Conservation (phyloP, 37 sponge, comb jelly and placozoan genomes). For the Halichondria panicea region DNA sequence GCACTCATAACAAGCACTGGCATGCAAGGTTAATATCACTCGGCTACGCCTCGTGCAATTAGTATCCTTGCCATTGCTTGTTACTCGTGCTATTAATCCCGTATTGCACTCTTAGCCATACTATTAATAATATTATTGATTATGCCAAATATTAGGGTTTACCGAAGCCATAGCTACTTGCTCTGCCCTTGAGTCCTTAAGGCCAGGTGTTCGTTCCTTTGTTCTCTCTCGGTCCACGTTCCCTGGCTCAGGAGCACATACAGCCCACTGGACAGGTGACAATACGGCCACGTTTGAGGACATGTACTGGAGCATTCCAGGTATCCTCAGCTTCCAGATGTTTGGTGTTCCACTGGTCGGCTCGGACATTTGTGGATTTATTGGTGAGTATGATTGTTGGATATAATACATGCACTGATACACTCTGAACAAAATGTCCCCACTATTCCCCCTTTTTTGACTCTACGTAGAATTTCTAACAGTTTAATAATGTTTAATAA, state of each 20-base stretch:
- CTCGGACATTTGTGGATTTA: constrained; percentile 89
- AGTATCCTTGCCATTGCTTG: no score
- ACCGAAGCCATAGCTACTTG: constrained; percentile 80
- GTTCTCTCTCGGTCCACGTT: constrained; percentile 85
- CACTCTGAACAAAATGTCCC: no score
- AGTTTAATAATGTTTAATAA: no score
- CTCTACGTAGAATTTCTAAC: no score
- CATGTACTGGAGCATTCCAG: constrained; percentile 77
- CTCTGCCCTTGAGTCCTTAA: constrained; percentile 49
- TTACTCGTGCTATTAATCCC: no score
- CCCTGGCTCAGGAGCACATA: constrained; percentile 79
- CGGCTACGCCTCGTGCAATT: no score
- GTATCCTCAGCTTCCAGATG: constrained; percentile 87
- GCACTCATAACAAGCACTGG: no score
- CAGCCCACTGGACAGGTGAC: constrained; percentile 95
- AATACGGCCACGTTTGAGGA: constrained; percentile 77
- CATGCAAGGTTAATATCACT: no score
- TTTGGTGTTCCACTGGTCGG: constrained; percentile 90
- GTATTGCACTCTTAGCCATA: no score
- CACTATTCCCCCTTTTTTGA: no score
- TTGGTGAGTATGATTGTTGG: constrained; percentile 30
- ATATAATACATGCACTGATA: no score
- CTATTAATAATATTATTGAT: no score
- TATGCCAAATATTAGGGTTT: constrained; percentile 44
- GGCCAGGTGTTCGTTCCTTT: constrained; percentile 57